Evolutionary conservation across 2,113 vertebrate species (phyloP), one percentile per base, ranked within the genome.

Genomic region (Spermophilus dauricus): DNA sequence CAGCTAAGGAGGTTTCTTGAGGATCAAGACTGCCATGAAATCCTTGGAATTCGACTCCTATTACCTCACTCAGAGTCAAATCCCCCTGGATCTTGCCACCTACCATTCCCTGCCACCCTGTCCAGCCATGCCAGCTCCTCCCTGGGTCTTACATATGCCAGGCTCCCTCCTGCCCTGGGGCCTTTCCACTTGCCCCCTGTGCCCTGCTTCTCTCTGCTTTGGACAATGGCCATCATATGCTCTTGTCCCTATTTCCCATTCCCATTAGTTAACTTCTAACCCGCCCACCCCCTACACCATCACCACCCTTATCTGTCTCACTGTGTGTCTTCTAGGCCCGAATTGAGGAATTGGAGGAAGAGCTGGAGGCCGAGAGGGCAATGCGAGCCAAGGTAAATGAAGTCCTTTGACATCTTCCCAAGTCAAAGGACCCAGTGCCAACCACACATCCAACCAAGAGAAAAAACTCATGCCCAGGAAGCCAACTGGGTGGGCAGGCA

Each of bases 271-370:
- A 42, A 45, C 91, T 34, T 86, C 63, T 73, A 80, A 45, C 17
- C 28, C 1, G 1, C 24, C 51, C 61, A 28, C 61, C 61, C 24
- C 24, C 58, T 18, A 18, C 58, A 61, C 58, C 20, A 2, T 5
- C 61, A 28, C 28, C 1, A 5, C 24, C 51, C 2, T 45, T 17
- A 22, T 37, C 39, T 56, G 48, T 77, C 45, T 93, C 78, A 11
- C 65, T 70, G 7, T 96, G 32, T 12, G 2, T 81, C 34, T 30
- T 70, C 51, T 96, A 99, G 98, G 94, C 96, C 72, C 58, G 39
- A 16, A 98, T 94, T 18, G 98, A 99, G 95, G 98, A 99, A 92
- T 58, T 99, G 75, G 98, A 99, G 87, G 98, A 99, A 94, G 98
- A 99, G 42, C 96, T 99, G 83, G 98, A 99, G 97, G 98, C 97